phyloP scores from a whole-genome alignment of 2,888 invertebrate species.

The Calliphora vomitoria region DNA sequence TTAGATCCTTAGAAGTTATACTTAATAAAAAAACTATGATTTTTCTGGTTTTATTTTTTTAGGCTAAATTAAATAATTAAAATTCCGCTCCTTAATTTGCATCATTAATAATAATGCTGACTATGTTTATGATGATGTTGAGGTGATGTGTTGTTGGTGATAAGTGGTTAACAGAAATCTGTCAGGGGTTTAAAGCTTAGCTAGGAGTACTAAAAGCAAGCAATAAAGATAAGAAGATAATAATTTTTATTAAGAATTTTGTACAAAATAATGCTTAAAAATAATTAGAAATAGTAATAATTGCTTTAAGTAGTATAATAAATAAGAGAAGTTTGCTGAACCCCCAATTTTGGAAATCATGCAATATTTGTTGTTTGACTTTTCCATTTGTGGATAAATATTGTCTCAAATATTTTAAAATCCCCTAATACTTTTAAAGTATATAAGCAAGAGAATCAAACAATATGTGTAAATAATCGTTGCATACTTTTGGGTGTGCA shows the following conservation, averaged over 20 bases:
- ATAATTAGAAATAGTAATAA: neutral
- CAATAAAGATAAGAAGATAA: slow-evolving; percentile 45
- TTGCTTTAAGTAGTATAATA: neutral
- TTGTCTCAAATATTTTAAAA: neutral
- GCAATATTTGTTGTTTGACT: no score
- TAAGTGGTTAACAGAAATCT: slow-evolving; percentile 64
- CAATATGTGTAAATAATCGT: slow-evolving; percentile 18
- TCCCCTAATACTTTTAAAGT: neutral
- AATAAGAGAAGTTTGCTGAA: no score
- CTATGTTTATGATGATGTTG: slow-evolving; percentile 35
- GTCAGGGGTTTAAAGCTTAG: neutral
- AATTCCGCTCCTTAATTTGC: slow-evolving; percentile 83
- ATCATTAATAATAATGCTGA: slow-evolving; percentile 79
- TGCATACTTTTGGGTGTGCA: slow-evolving; percentile 30
- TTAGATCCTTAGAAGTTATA: slow-evolving; percentile 38
- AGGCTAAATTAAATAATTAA: slow-evolving; percentile 83
- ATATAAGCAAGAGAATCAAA: neutral
- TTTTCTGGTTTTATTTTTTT: slow-evolving; percentile 59
- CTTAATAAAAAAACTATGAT: slow-evolving; percentile 68
- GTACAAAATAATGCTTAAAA: neutral
- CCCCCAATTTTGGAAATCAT: no score
- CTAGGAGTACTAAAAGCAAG: neutral
- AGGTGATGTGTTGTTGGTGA: slow-evolving; percentile 68
- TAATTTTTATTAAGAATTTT: slow-evolving; percentile 26
- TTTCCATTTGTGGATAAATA: no score